These are phyloP conservation scores for Spodoptera exigua DNA, from an alignment of 2,888 invertebrate species.

Conservation along the genomic window DNA sequence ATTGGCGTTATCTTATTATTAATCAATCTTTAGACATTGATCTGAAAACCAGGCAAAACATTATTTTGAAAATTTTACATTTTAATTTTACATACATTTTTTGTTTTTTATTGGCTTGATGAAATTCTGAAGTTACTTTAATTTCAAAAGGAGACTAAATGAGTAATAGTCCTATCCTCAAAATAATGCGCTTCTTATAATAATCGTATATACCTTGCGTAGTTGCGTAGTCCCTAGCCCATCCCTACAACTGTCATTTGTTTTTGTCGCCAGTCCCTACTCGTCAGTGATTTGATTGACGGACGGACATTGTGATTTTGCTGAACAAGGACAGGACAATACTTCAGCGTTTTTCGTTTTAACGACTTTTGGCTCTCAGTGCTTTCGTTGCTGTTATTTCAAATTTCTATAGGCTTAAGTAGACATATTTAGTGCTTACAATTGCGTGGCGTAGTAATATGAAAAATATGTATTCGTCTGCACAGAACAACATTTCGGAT, in stretches of 20 bases:
- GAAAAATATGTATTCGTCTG: conserved; percentile 86
- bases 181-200: no score
- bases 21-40: no score
- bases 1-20: no score
- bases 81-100: no score
- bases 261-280: conserved; percentile 37
- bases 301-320: conserved; percentile 55
- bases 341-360: conserved; percentile 37
- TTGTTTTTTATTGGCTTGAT: no score
- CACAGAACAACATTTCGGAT: conserved; percentile 83
- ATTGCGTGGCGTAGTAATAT: conserved; percentile 75
- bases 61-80: no score
- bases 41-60: background rate
- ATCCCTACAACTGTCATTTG: conserved; percentile 45
- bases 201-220: no score
- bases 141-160: no score
- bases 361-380: conserved; percentile 23
- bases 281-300: conserved; percentile 24
- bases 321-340: conserved; percentile 46
- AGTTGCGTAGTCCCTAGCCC: no score
- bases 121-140: background rate
- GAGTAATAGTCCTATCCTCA: no score
- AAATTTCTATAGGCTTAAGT: conserved; percentile 27
- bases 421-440: conserved; percentile 30
- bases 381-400: conserved; percentile 23